Evolutionary conservation across 1,140 invertebrate species (phyloP).

Genomic region (Drosophila paulistorum): DNA sequence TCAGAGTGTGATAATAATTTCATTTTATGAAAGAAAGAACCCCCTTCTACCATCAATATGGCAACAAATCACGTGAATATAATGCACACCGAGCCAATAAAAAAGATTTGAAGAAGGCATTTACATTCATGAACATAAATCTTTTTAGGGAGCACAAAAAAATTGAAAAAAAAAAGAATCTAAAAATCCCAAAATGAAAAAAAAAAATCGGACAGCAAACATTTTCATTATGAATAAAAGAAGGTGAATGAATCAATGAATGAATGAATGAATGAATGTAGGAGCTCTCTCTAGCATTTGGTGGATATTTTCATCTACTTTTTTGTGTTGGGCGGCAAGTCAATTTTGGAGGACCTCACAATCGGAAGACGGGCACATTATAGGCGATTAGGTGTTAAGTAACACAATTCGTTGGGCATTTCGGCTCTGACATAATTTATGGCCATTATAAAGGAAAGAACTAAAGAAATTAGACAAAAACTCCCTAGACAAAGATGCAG

Average conservation of each 20-base stretch:
- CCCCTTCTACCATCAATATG: constrained; percentile 27
- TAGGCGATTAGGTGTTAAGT: constrained; percentile 63
- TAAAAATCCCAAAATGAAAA: constrained; percentile 29
- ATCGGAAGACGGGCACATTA: constrained; percentile 52
- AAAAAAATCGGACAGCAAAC: constrained; percentile 59
- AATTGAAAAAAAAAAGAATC: constrained; percentile 29
- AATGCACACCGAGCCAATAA: constrained; percentile 62
- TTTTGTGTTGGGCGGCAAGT: not conserved
- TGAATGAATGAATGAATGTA: constrained; percentile 29
- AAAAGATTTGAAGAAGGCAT: constrained; percentile 76
- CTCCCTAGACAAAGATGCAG: not conserved
- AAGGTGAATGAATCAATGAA: constrained; percentile 57
- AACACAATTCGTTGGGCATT: constrained; percentile 66
- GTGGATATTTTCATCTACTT: constrained; percentile 18
- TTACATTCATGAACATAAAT: constrained; percentile 79
- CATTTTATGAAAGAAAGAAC: constrained; percentile 67
- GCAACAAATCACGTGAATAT: constrained; percentile 73
- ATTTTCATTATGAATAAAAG: constrained; percentile 74
- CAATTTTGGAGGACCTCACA: constrained; percentile 71
- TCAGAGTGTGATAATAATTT: constrained; percentile 82
- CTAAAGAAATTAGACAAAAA: constrained; percentile 19
- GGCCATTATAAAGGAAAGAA: constrained; percentile 37
- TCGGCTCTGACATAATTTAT: constrained; percentile 57
- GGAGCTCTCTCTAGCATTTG: constrained; percentile 26
- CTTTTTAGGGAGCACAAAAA: constrained; percentile 50